Conservation (phyloP, 2,797 vertebrate species). For the Calcarius lapponicus region DNA sequence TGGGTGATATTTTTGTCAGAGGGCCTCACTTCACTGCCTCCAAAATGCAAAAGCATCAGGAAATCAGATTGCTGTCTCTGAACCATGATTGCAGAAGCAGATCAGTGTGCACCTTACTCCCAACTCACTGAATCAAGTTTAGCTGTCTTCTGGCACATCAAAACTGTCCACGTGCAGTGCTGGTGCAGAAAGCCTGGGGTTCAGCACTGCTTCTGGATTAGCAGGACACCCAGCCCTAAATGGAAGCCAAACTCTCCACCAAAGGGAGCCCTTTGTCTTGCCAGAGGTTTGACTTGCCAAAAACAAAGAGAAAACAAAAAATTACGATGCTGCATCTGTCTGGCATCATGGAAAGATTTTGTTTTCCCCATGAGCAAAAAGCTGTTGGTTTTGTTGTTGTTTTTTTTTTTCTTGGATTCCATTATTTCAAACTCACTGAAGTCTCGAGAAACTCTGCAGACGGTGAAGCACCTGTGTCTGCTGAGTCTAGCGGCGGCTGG, state of each 20-base stretch:
- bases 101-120: conserved; percentile 11
- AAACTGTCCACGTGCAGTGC: neutral
- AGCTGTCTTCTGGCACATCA: neutral
- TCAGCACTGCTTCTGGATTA: neutral
- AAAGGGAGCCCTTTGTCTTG: neutral
- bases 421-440: neutral
- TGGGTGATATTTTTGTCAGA: conserved; percentile 73
- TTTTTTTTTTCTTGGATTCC: neutral
- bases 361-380: neutral
- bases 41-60: conserved; percentile 33
- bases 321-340: neutral
- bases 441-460: neutral
- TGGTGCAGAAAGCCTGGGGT: neutral
- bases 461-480: neutral
- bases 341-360: neutral
- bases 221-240: neutral
- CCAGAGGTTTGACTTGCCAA: neutral
- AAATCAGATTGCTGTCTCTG: conserved; percentile 29
- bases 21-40: conserved; percentile 60
- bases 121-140: neutral
- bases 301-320: neutral
- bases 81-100: conserved; percentile 40
- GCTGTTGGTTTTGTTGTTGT: neutral
- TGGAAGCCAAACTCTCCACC: neutral
- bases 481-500: neutral